Conservation (phyloP, 2,113 vertebrate species). For the Pogonocichla stellata region DNA sequence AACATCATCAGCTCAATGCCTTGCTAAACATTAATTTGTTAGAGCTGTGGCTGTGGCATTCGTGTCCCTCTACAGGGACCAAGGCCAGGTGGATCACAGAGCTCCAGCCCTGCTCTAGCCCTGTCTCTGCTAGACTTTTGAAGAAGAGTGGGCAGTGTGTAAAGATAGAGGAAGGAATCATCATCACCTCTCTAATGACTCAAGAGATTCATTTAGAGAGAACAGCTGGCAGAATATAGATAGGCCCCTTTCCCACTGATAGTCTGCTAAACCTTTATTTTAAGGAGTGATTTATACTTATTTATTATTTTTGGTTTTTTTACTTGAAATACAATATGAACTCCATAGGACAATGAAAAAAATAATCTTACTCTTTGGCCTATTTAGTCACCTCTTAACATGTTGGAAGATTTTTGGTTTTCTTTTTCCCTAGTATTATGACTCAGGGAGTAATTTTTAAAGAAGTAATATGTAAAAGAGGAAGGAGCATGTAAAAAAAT, state of each 20-base stretch:
- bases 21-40: not conserved
- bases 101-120: not conserved
- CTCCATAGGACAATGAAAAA: not conserved
- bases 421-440: not conserved
- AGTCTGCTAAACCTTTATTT: not conserved
- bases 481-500: not conserved
- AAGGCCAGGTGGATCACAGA: not conserved
- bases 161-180: not conserved
- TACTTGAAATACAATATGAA: not conserved
- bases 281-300: not conserved
- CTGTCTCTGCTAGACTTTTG: not conserved
- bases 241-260: not conserved
- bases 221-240: not conserved
- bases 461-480: not conserved
- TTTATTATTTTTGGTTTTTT: not conserved
- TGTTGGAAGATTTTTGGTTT: rapidly evolving
- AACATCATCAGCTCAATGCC: not conserved
- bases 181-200: not conserved
- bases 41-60: rapidly evolving
- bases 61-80: rapidly evolving
- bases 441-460: not conserved
- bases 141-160: not conserved
- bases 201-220: not conserved
- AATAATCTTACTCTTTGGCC: not conserved
- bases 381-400: not conserved